phyloP scores from a whole-genome alignment of 2,888 invertebrate species.

The Kuschelorhynchus macadamiae region DNA sequence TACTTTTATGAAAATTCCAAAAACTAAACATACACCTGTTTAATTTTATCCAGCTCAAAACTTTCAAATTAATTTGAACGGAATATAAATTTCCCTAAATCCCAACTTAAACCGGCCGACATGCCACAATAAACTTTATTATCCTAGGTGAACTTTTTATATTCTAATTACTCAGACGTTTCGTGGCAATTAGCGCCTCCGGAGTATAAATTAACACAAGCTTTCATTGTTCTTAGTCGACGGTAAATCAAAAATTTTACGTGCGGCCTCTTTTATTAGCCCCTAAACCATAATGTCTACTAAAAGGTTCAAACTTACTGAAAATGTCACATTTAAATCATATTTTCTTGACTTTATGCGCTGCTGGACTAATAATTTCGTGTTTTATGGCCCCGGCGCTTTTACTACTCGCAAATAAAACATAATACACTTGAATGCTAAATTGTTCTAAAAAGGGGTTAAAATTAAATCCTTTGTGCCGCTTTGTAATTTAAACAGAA shows the following conservation, averaged over 20 bases:
- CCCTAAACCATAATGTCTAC: slow-evolving; percentile 30
- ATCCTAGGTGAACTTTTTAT: slow-evolving; percentile 4
- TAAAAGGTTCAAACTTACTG: slow-evolving; percentile 40
- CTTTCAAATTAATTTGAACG: too few species aligned
- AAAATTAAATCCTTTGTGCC: too few species aligned
- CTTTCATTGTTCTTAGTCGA: slow-evolving; percentile 18
- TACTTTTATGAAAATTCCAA: too few species aligned
- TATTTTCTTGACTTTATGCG: slow-evolving; percentile 25
- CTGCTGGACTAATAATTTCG: slow-evolving; percentile 25
- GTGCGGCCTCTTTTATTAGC: slow-evolving; percentile 19
- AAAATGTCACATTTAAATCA: slow-evolving; percentile 42
- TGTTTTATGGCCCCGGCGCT: slow-evolving; percentile 15
- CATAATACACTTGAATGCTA: too few species aligned
- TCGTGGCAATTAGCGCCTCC: slow-evolving; percentile 23
- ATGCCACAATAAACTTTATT: too few species aligned
- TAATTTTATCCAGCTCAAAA: too few species aligned
- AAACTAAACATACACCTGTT: too few species aligned
- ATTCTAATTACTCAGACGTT: slow-evolving; percentile 20
- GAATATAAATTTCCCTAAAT: too few species aligned
- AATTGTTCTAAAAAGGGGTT: too few species aligned
- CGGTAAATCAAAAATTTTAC: slow-evolving; percentile 37
- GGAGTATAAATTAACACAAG: slow-evolving; percentile 29
- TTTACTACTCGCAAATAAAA: neutral
- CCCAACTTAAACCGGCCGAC: too few species aligned
- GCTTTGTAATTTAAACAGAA: too few species aligned